Evolutionary conservation across 2,888 invertebrate species (phyloP), one percentile per base, ranked within the genome.

Genomic region (Tinea trinotella): DNA sequence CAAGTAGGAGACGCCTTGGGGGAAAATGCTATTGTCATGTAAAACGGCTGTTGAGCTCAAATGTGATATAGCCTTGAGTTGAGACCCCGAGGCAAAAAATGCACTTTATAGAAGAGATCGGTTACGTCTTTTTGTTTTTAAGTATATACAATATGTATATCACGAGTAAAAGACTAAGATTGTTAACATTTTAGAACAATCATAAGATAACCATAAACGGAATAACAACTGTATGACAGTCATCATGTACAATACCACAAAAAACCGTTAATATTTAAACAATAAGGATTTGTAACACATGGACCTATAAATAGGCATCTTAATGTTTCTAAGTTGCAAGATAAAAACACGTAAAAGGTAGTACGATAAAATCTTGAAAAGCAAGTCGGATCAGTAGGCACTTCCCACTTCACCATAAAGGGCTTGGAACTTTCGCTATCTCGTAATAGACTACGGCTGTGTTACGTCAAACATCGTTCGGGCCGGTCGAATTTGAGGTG

Each of bases 31-130:
- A 30, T 30, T 30, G 81, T 81, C 79, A 82, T 82, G 80, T 81
- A 79, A 80, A 82, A 71, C 74, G 71, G 70, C 63, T 69, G 60
- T 67, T 68, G 68, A 68, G 65, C 66, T 64, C 64, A 66, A 72
- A 66, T 67, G 69, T 64, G 67, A 65, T 67, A 66, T 65, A 64
- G 13, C 65, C 66, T 69, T 62, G 65, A 63, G 64, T 55, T 52
- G 55, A 34, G 67, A 66, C 79, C 82, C 82, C 68, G 70, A 60
- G 80, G 84, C 81, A 68, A 73, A 76, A 83, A 85, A 78, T 84
- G 81, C 83, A 83, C 83, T 84, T 81, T 79, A 73, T 66, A 71
- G 71, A 74, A 77, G 63, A 74, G 79, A 83, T 82, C 76, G 78
- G 74, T 74, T 76, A 76, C 76, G 79, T 74, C 81, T 76, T 68